Base-by-base conservation (phyloP, 2,113 vertebrate genomes). In the Loxodonta africana region DNA sequence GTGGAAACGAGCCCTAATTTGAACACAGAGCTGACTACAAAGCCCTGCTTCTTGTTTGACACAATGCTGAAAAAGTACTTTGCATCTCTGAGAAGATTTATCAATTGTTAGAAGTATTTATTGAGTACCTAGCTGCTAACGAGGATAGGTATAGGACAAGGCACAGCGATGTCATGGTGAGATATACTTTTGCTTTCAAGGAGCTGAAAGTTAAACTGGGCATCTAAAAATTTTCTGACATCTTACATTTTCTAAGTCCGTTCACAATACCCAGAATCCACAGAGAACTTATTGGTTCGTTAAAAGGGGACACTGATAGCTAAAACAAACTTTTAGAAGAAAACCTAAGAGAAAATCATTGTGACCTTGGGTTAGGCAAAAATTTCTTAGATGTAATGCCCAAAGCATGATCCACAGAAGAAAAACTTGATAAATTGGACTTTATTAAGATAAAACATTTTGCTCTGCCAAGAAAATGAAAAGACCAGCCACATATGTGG, bases 61-160 rank as follows among this genome's bases (percentile, higher is more conserved):
- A 25, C 26, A 83, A 28, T 30, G 23, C 3, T 93, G 60, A 97
- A 90, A 53, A 18, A 17, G 28, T 60, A 76, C 44, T 44, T 62
- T 73, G 30, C 51, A 82, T 82, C 30, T 62, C 48, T 12, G 6
- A 78, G 85, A 77, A 41, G 60, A 85, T 7, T 74, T 51, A 73
- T 86, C 82, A 78, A 25, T 65, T 95, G 71, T 90, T 95, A 90
- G 60, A 81, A 48, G 7, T 69, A 46, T 83, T 97, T 80, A 83
- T 62, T 81, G 71, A 83, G 65, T 7, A 57, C 46, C 5, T 48
- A 85, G 28, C 37, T 82, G 25, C 37, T 53, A 5, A 26, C 25
- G 51, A 78, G 46, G 41, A 67, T 80, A 11, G n/a, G 14, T 37
- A 5, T 1, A 71, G 23, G 44, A 41, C 1, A 46, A 62, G 84